phyloP scores from a whole-genome alignment of 2,797 vertebrate species.

The Erpetoichthys calabaricus region DNA sequence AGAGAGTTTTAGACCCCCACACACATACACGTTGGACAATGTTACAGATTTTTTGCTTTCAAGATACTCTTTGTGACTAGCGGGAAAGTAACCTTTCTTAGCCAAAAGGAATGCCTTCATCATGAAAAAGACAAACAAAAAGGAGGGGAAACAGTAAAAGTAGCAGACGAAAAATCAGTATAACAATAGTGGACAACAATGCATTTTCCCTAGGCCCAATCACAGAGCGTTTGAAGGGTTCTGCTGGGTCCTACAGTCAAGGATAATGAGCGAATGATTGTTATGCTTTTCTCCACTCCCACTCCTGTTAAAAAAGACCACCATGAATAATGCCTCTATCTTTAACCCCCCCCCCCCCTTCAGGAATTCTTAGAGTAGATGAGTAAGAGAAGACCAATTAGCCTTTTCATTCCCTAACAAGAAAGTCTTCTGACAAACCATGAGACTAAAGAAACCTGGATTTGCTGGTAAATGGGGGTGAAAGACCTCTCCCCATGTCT shows the following conservation, averaged over 20 bases:
- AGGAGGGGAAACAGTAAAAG: conserved; percentile 16
- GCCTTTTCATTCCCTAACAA: conserved; percentile 7
- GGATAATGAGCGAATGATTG: conserved; percentile 26
- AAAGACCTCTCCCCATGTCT: conserved; percentile 40
- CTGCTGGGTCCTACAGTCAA: conserved; percentile 20
- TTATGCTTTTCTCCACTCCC: conserved; percentile 11
- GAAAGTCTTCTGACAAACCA: conserved; percentile 11
- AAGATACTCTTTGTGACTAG: too few relatives aligned
- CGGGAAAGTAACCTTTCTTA: conserved; percentile 18
- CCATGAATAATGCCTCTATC: conserved; percentile 15
- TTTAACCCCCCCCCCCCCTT: conserved; percentile 15
- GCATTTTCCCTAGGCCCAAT: conserved; percentile 27
- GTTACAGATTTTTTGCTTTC: too few relatives aligned
- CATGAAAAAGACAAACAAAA: conserved; percentile 27
- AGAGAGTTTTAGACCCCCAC: too few relatives aligned
- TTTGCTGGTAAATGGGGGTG: conserved; percentile 31
- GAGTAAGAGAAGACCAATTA: conserved; percentile 4
- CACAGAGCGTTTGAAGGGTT: conserved; percentile 21
- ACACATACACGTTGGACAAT: too few relatives aligned
- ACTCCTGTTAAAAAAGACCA: conserved; percentile 20
- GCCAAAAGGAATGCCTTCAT: conserved; percentile 29
- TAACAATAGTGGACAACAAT: conserved; percentile 24
- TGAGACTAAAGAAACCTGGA: conserved; percentile 6
- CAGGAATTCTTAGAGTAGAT: conserved; percentile 5
- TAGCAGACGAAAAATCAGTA: conserved; percentile 23